Evolutionary conservation across 2,113 vertebrate genomes (phyloP), one percentile per base, ranked within the genome.

Genomic region (Poeciliopsis prolifica): DNA sequence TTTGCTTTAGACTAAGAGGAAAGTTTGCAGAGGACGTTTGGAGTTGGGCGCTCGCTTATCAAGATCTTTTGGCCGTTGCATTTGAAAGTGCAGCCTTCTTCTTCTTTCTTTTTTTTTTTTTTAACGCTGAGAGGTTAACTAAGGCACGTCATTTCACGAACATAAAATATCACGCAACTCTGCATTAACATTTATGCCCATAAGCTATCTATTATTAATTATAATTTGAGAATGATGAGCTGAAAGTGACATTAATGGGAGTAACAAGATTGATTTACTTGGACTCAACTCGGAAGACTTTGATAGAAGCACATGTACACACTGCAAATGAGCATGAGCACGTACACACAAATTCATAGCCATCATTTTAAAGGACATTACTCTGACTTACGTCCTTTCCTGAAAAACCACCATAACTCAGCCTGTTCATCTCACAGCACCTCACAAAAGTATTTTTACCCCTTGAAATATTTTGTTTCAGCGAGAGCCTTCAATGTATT

Each of bases 201-300:
- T 93, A 92, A 94, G 92, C 89, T 84, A 95, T 95, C 90, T 86
- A 95, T 95, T 94, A 95, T 95, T 95, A 92, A 95, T 91, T 82
- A 92, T 93, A 91, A 95, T 95, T 92, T 93, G 88, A 92, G 93
- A 89, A 93, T 94, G 94, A 95, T 93, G 93, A 95, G 93, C 89
- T 89, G 91, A 90, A 92, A 94, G 93, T 95, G 94, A 95, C 94
- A 95, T 94, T 95, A 94, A 95, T 95, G 94, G 94, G 86, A 87
- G 92, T 77, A 88, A 92, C 85, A 84, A 91, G 93, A 94, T 92
- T 93, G 94, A 94, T 92, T 91, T 86, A 93, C 82, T 93, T 87
- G 75, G 89, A 93, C 91, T 90, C 61, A 70, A 65, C 67, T 80
- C 74, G 48, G 67, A 85, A 58, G 51, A 93, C 78, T 90, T 88